Base-by-base conservation (phyloP, 2,888 invertebrate genomes). In the Tethea ocularis region DNA sequence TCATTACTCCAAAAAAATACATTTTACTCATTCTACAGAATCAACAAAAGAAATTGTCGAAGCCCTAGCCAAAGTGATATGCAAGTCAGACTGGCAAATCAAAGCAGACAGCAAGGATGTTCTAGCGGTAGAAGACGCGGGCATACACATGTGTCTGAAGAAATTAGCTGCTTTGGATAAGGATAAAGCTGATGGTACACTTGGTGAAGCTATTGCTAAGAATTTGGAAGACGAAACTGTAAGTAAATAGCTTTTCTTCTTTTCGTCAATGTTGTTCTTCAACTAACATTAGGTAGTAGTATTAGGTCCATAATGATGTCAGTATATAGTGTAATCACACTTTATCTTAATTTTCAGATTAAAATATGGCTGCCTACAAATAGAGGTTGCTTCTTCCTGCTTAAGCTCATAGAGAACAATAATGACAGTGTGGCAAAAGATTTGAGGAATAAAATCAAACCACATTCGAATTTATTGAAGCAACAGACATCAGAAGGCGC, bases 101-200 rank as follows among this genome's bases (percentile, higher is more conserved):
- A 86, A 83, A 51, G 83, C 86, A 20, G 90, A 94, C 23, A 89
- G 87, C 11, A 85, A 87, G 54, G 87, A 93, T 22, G 70, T 89
- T 8, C 70, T 87, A 11, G 95, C 95, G 0, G 93, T 97, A 15
- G 97, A 97, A 86, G 95, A 97, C 75, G 90, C 96, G 0, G 97
- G 96, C 11, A 89, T 97, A 61, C 97, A 97, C 84, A 95, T 96
- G 94, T 94, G 95, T 62, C 83, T 97, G 36, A 97, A 97, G 78
- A 97, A 96, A 85, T 87, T 97, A 15, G 94, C 96, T 15, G 94
- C 94, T 60, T 83, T 94, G 57, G 97, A 97, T 75, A 94, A 94
- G 69, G 87, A 86, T 13, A 87, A 86, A 52, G 80, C 85, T 4
- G 85, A 88, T 10, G 77, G 82, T 10, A 94, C 95, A 1, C 94